Conservation (phyloP, 2,113 vertebrate genomes). For the Varanus komodoensis region DNA sequence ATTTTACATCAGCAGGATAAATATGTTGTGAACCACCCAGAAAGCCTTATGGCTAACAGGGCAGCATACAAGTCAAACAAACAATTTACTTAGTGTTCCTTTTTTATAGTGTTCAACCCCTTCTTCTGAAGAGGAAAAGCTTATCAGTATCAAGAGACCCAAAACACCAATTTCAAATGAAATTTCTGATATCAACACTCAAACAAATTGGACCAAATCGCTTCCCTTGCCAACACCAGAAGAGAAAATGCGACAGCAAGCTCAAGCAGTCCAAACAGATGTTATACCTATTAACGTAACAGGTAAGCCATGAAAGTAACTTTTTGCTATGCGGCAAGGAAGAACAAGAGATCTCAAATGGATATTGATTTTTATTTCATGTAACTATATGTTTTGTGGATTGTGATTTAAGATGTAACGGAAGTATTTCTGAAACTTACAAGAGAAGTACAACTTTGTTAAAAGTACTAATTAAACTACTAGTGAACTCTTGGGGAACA, state of each 20-base stretch:
- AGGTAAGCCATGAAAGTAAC: conserved; percentile 78
- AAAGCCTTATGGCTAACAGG: no score
- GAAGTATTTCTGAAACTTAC: conserved; percentile 23
- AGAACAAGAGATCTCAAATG: background rate
- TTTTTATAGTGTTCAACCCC: conserved; percentile 83
- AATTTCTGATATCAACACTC: conserved; percentile 82
- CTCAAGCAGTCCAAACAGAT: conserved; percentile 90
- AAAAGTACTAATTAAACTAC: background rate
- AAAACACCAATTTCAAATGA: conserved; percentile 83
- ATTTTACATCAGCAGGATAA: background rate
- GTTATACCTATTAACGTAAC: conserved; percentile 96
- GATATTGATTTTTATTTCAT: background rate
- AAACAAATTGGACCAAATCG: conserved; percentile 85
- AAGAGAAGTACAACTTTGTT: background rate
- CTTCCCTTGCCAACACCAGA: conserved; percentile 92
- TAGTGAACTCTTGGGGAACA: background rate
- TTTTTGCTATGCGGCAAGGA: conserved; percentile 16
- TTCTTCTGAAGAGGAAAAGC: conserved; percentile 87
- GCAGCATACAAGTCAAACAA: no score
- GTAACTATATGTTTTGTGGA: background rate
- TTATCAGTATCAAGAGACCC: conserved; percentile 82
- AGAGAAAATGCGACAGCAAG: conserved; percentile 94
- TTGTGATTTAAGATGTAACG: background rate
- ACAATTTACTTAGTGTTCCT: conserved; percentile 1
- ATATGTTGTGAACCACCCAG: no score